Conservation (phyloP, 2,113 vertebrate genomes). For the human (Homo sapiens) region GRCh38 chr5:16955501-16956000, state of each 20-base stretch:
- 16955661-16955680: neutral
- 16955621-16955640: neutral
- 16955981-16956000: neutral
- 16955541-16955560: too few species aligned
- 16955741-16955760: neutral
- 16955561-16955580: neutral
- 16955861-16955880: neutral
- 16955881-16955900: neutral
- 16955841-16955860: neutral
- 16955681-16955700: neutral
- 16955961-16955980: neutral
- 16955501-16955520: too few species aligned
- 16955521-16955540: too few species aligned
- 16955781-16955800: accelerated
- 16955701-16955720: neutral
- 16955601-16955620: neutral
- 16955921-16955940: neutral
- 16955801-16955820: neutral
- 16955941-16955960: neutral
- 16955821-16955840: neutral
- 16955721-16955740: neutral
- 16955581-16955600: neutral
- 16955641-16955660: neutral
- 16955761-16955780: neutral
- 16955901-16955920: accelerated